Conservation (phyloP, 2,888 invertebrate genomes). For the Drosophila fulvimacula region DNA sequence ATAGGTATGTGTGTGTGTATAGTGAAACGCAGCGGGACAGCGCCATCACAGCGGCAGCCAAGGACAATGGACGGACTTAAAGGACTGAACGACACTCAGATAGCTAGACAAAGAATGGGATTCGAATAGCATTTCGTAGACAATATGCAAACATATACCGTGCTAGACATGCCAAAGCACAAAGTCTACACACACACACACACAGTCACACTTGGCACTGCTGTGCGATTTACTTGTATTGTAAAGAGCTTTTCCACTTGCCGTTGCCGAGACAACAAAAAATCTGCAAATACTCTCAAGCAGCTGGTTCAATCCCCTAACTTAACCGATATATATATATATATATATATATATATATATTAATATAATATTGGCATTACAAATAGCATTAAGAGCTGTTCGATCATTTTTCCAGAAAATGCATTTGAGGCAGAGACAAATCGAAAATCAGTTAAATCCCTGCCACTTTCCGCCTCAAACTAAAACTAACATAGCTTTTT, state of each 20-base stretch:
- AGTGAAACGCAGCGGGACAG: constrained; percentile 44
- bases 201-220: constrained; percentile 13
- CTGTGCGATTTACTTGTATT: constrained; percentile 47
- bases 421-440: neutral
- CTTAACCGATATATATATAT: neutral
- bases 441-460: neutral
- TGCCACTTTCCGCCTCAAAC: neutral
- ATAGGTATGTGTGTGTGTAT: neutral
- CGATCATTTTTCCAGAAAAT: constrained; percentile 2
- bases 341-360: neutral
- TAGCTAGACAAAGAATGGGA: constrained; percentile 46
- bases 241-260: constrained; percentile 43
- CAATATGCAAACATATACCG: constrained; percentile 77
- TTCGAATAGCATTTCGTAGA: constrained; percentile 70
- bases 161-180: constrained; percentile 52
- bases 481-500: neutral
- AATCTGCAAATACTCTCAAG: constrained; percentile 21
- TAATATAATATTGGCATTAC: neutral
- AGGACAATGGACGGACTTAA: constrained; percentile 9
- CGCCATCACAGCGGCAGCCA: constrained; percentile 11
- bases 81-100: constrained; percentile 30
- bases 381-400: neutral
- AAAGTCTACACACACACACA: constrained; percentile 16
- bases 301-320: constrained; percentile 31
- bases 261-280: constrained; percentile 22